These are phyloP conservation scores for Spondyliosoma cantharus DNA, from an alignment of 2,797 vertebrate species.

Conservation along the genomic window DNA sequence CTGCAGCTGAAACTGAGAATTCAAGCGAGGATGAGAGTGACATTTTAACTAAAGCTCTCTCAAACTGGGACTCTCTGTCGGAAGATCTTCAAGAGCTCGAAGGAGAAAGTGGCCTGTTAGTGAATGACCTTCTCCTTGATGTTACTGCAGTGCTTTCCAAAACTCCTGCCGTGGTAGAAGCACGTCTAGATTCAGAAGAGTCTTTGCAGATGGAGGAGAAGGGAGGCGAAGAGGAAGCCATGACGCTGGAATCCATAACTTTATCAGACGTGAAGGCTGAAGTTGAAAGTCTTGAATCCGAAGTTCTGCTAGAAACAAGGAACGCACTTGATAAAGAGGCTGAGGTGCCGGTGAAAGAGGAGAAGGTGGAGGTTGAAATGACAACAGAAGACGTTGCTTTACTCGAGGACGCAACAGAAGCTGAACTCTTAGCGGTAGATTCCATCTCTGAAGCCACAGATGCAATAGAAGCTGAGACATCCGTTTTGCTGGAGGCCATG, in stretches of 20 bases:
- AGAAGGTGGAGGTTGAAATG: background rate
- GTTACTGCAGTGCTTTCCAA: background rate
- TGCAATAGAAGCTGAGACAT: constrained; percentile 27
- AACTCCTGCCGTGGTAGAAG: background rate
- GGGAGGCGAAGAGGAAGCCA: background rate
- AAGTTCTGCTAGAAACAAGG: constrained; percentile 31
- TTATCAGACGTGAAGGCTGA: constrained; percentile 13
- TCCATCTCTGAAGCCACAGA: constrained; percentile 33
- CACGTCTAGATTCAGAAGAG: background rate
- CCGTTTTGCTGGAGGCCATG: constrained; percentile 21
- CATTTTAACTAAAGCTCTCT: constrained; percentile 9
- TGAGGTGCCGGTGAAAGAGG: background rate
- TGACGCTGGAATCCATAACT: constrained; percentile 40
- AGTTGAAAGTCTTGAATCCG: constrained; percentile 12
- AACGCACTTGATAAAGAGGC: constrained; percentile 29
- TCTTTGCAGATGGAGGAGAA: background rate
- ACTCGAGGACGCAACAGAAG: constrained; percentile 10
- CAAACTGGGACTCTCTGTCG: constrained; percentile 33
- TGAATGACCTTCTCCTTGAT: constrained; percentile 24
- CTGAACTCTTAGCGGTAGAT: constrained; percentile 4
- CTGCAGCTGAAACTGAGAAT: background rate
- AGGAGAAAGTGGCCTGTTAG: constrained; percentile 5
- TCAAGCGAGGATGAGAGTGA: background rate
- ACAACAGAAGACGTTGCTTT: background rate
- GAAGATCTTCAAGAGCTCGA: constrained; percentile 36